Conservation (phyloP, 2,888 invertebrate species). For the Idaea aversata region DNA sequence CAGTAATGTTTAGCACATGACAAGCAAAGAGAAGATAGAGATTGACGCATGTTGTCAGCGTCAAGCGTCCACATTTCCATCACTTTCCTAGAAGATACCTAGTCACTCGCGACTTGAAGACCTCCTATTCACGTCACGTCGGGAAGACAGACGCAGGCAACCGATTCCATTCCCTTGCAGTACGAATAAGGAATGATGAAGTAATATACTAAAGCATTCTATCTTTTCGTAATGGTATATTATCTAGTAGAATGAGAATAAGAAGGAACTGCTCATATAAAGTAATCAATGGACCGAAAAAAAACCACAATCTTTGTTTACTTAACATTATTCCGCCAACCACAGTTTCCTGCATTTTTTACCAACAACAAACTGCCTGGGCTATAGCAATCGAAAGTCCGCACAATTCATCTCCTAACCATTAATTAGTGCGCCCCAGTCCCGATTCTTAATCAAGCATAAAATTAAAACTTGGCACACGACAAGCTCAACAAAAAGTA, state of each 20-base stretch:
- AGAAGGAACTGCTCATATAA: neutral
- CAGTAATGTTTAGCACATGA: too few relatives aligned
- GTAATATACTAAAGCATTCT: too few relatives aligned
- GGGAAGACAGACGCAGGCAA: too few relatives aligned
- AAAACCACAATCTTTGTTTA: neutral
- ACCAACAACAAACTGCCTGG: neutral
- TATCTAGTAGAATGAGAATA: neutral
- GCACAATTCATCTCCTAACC: conserved; percentile 62
- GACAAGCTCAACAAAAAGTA: conserved; percentile 63
- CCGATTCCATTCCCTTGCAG: too few relatives aligned
- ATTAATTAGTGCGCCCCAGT: conserved; percentile 71
- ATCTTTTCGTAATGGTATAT: neutral
- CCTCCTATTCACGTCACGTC: too few relatives aligned
- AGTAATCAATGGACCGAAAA: neutral
- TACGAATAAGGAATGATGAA: too few relatives aligned
- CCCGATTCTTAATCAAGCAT: conserved; percentile 73
- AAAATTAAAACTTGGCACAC: conserved; percentile 80
- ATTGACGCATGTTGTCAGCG: too few relatives aligned
- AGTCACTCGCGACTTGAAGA: too few relatives aligned
- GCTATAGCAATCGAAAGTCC: conserved; percentile 36
- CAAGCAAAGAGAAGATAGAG: too few relatives aligned
- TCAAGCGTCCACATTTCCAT: too few relatives aligned
- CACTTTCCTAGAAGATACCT: too few relatives aligned
- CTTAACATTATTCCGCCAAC: neutral
- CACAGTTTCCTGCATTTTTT: neutral